Conservation (phyloP, 2,797 vertebrate genomes). For the Rhinichthys osculus region DNA sequence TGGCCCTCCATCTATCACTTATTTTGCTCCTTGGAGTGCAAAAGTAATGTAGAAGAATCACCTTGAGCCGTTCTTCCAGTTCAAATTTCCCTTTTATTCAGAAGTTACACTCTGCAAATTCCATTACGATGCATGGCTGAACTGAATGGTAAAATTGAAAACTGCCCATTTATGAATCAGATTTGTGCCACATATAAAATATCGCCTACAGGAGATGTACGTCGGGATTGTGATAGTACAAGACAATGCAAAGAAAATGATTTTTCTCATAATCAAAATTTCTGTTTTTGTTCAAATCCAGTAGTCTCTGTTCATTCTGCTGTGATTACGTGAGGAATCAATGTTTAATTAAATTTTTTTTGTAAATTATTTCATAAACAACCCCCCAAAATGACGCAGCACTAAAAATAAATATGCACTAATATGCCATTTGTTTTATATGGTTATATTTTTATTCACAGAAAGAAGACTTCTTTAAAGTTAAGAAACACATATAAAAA, state of each 20-base stretch:
- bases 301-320: background rate
- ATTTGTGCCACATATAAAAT: conserved; percentile 79
- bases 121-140: conserved; percentile 74
- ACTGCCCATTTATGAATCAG: conserved; percentile 79
- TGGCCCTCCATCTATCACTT: conserved; percentile 46
- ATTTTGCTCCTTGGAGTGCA: conserved; percentile 49
- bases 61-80: conserved; percentile 53
- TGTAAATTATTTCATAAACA: background rate
- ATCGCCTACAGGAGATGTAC: conserved; percentile 61
- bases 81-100: conserved; percentile 54
- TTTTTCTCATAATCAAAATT: conserved; percentile 11
- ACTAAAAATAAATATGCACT: background rate
- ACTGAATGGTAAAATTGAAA: conserved; percentile 76
- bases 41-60: conserved; percentile 50
- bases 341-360: background rate
- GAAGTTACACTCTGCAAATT: conserved; percentile 69
- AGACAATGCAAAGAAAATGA: conserved; percentile 24
- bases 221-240: conserved; percentile 65
- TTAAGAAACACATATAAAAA: too few species aligned
- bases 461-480: too few species aligned
- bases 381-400: background rate
- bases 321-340: conserved; percentile 23
- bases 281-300: background rate
- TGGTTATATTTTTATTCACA: background rate
- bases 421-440: background rate